These are phyloP conservation scores for Actinia tenebrosa DNA, from an alignment of 64 coral and sea anemone genomes.

Conservation along the genomic window DNA sequence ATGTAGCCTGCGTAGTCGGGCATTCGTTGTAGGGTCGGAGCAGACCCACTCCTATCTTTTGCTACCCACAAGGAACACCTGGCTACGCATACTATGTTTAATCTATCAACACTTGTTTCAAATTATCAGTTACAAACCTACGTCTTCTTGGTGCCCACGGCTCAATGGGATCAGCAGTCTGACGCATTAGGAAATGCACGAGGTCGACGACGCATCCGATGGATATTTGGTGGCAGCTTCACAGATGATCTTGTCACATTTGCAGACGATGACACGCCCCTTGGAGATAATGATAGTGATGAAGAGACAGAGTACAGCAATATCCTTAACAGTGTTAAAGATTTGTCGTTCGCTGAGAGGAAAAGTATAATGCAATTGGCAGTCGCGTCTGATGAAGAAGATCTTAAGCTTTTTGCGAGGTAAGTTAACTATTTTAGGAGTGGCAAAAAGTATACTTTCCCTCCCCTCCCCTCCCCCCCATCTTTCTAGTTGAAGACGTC, in stretches of 20 bases:
- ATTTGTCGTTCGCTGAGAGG: conserved; percentile 54
- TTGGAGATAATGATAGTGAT: conserved; percentile 34
- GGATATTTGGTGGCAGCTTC: conserved; percentile 77
- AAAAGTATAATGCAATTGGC: conserved; percentile 51
- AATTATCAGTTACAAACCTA: conserved; percentile 76
- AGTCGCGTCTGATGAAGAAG: conserved; percentile 61
- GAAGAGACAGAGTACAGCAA: background rate
- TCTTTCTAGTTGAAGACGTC: no score
- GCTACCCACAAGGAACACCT: no score
- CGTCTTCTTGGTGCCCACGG: conserved; percentile 68
- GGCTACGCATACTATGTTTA: no score
- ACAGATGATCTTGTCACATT: conserved; percentile 27
- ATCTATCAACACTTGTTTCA: background rate
- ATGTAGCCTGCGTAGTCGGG: no score
- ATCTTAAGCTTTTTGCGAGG: conserved; percentile 84
- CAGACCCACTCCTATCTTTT: no score
- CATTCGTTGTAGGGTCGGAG: no score
- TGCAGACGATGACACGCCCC: conserved; percentile 16
- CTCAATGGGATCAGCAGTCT: conserved; percentile 46
- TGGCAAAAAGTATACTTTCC: background rate
- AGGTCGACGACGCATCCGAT: conserved; percentile 53
- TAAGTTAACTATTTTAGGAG: background rate
- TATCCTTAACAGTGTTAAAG: conserved; percentile 25
- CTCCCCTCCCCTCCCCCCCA: background rate
- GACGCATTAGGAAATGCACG: background rate